Percentiles rank a stretch among this genome's conserved stretches.
Evolutionary conservation across 2,888 invertebrate genomes (phyloP).

Genomic region (Cryptus viduatorius): DNA sequence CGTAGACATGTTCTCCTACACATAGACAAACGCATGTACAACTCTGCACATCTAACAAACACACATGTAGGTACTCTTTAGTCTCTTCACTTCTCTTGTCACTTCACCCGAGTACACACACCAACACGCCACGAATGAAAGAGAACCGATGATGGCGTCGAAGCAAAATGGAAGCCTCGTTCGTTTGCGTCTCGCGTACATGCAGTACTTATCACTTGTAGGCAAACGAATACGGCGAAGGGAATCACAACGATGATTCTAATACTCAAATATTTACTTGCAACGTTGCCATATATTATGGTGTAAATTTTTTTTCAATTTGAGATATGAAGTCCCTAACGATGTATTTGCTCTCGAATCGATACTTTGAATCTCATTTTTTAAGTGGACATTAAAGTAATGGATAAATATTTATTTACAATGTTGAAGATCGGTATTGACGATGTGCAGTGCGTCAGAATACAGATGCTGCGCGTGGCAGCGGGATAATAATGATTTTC

Average conservation of each 20-base stretch:
- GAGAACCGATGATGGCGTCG: constrained; percentile 53
- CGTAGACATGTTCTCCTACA: background rate
- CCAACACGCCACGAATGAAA: constrained; percentile 41
- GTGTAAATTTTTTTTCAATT: constrained; percentile 7
- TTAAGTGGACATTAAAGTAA: background rate
- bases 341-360: background rate
- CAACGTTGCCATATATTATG: no score
- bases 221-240: background rate
- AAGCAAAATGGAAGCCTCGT: constrained; percentile 59
- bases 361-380: no score
- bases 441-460: background rate
- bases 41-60: constrained; percentile 25
- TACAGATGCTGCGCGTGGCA: background rate
- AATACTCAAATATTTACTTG: no score
- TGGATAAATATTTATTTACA: no score
- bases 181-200: constrained; percentile 26
- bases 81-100: constrained; percentile 50
- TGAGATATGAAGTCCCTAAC: background rate
- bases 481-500: constrained; percentile 67
- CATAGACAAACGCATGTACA: background rate
- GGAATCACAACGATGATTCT: background rate
- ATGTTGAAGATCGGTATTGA: no score
- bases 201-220: constrained; percentile 34
- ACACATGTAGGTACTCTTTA: constrained; percentile 29
- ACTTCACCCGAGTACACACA: constrained; percentile 30